Evolutionary conservation across 2,797 vertebrate species (phyloP), one percentile per base, ranked within the genome.

Genomic region (Triplophysa bombifrons): DNA sequence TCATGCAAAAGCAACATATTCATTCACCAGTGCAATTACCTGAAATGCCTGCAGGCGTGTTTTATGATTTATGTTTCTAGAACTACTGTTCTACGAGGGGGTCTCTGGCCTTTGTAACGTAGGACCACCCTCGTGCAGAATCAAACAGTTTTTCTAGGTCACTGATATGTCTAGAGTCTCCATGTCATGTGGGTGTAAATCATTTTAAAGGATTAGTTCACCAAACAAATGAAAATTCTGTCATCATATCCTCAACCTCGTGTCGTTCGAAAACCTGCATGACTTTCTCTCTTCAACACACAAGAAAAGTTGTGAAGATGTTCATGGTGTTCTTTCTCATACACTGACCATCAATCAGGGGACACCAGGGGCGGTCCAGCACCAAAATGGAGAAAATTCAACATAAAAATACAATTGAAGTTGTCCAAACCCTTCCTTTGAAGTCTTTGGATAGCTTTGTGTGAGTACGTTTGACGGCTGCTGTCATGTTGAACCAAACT

Each of bases 181-280:
- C 60, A 34, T 63, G 60, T 63, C 60, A 63, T 63, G 60, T 30
- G 60, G 27, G 14, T 34, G 27, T 63, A 63, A 63, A 63, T 63
- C 60, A 34, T 63, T 63, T 63, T 34, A 63, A 63, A 63, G 60
- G 60, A 63, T 63, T 63, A 63, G 60, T 63, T 63, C 60, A 17
- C 60, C 60, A 34, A 30, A 60, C 4, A 58, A 63, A 63, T 63
- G 60, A 63, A 63, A 63, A 34, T 63, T 63, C 60, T 63, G 27
- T 34, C 14, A 30, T 61, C 25, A 63, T 63, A 34, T 63, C 60
- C 22, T 63, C 6, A 34, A 63, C 27, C 27, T 63, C 16, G 2
- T 4, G 27, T 63, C 6, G 7, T 17, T 30, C 7, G 22, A 19
- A 60, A 34, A 63, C 60, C 25, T 63, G 27, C 8, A 3, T 63